Evolutionary conservation across 92 coral and sea anemone genomes (phyloP).

Genomic region (Isaurus tuberculatus): DNA sequence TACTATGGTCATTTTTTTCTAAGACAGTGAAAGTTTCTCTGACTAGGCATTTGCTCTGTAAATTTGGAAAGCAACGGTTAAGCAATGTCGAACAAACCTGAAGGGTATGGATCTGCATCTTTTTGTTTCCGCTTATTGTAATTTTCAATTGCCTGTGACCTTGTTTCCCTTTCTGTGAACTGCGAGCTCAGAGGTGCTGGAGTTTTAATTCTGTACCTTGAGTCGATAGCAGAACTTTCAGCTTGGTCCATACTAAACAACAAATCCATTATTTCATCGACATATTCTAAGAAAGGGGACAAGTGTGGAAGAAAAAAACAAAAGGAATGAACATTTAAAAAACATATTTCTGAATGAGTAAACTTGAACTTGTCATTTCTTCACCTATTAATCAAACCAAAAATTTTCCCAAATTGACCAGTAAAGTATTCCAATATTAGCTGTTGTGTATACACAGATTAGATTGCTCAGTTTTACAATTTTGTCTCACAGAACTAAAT

Average conservation of each 20-base stretch:
- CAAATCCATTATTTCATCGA: constrained; percentile 44
- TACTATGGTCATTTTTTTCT: too few species aligned
- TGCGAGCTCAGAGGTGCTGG: constrained; percentile 61
- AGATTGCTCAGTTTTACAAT: constrained; percentile 1
- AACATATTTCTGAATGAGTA: background rate
- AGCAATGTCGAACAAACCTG: constrained; percentile 39
- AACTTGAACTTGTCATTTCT: background rate
- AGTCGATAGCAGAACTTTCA: constrained; percentile 33
- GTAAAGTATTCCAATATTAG: background rate
- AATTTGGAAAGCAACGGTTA: constrained; percentile 21
- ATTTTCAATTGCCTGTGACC: constrained; percentile 49
- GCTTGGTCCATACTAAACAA: constrained; percentile 39
- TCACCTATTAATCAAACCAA: background rate
- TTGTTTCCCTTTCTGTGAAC: constrained; percentile 50
- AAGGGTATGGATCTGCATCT: constrained; percentile 46
- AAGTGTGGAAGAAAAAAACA: background rate
- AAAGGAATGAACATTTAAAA: background rate
- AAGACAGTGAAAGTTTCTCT: background rate
- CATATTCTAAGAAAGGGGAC: constrained; percentile 44
- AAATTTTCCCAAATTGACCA: background rate
- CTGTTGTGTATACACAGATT: background rate
- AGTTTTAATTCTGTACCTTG: constrained; percentile 46
- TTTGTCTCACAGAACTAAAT: background rate
- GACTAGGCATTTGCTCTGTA: background rate
- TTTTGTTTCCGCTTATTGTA: constrained; percentile 50